Conservation (phyloP, 2,888 invertebrate species). For the Drosophila subquinaria region DNA sequence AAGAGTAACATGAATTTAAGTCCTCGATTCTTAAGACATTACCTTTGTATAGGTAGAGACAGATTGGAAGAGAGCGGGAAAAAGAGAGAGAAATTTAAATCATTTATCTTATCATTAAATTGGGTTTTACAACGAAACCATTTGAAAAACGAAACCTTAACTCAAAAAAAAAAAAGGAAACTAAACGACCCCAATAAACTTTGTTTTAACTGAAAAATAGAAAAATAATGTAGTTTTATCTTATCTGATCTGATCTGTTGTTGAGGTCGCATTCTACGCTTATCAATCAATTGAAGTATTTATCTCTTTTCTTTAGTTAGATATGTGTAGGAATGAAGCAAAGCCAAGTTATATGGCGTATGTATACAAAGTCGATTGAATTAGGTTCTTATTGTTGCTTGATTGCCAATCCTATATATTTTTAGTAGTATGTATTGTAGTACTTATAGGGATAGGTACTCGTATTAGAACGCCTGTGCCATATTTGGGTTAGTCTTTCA, state of each 20-base stretch:
- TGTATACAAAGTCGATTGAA: conserved; percentile 11
- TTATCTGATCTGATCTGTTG: background rate
- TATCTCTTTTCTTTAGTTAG: conserved; percentile 26
- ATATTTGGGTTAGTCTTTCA: conserved; percentile 34
- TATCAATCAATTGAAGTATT: conserved; percentile 1
- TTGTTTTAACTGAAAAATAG: background rate
- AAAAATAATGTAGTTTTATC: background rate
- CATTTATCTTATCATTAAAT: background rate
- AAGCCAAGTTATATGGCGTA: conserved; percentile 23
- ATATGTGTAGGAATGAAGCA: conserved; percentile 48
- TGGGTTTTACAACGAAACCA: background rate
- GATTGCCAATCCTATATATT: conserved; percentile 20
- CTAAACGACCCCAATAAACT: conserved; percentile 3
- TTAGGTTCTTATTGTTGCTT: conserved; percentile 12
- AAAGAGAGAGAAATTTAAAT: background rate
- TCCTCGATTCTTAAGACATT: conserved; percentile 30
- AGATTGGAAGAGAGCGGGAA: background rate
- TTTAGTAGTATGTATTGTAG: conserved; percentile 10
- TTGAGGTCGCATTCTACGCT: conserved; percentile 28
- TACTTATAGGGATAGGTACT: conserved; percentile 24
- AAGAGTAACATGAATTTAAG: conserved; percentile 12
- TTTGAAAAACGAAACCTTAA: conserved; percentile 7
- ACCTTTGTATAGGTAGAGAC: conserved; percentile 2
- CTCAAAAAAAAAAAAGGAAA: background rate
- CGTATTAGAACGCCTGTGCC: conserved; percentile 22